Conservation (phyloP, 92 coral and sea anemone species). For the Meandrina meandrites region DNA sequence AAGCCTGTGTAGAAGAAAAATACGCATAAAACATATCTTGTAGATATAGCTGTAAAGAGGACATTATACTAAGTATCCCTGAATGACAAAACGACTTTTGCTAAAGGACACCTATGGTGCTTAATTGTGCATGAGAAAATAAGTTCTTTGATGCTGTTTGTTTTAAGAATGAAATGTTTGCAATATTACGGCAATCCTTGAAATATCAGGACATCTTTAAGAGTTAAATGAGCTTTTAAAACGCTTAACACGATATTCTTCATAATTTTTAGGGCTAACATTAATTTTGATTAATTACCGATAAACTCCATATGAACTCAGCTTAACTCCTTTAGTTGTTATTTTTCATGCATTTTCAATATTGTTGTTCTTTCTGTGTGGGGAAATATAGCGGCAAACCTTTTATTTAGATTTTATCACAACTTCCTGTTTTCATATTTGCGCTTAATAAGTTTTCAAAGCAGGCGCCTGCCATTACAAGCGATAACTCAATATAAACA, state of each 20-base stretch:
- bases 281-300: not conserved
- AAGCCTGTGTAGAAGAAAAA: not conserved
- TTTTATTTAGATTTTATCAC: not conserved
- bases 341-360: not conserved
- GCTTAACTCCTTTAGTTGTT: not conserved
- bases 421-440: not conserved
- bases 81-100: too few relatives aligned
- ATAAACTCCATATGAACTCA: not conserved
- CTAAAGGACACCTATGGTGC: too few relatives aligned
- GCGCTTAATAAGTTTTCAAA: not conserved
- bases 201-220: not conserved
- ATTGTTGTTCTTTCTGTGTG: too few relatives aligned
- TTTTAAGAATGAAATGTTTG: too few relatives aligned
- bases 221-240: not conserved
- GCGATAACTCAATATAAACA: not conserved
- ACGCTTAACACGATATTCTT: not conserved
- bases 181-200: not conserved
- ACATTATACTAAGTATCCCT: too few relatives aligned
- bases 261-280: not conserved
- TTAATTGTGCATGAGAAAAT: not conserved
- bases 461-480: not conserved
- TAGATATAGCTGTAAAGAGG: not conserved
- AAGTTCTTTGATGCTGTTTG: not conserved
- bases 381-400: not conserved
- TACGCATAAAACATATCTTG: not conserved